phyloP scores from a whole-genome alignment of 2,113 vertebrate species.

The Corythoichthys haematopterus region DNA sequence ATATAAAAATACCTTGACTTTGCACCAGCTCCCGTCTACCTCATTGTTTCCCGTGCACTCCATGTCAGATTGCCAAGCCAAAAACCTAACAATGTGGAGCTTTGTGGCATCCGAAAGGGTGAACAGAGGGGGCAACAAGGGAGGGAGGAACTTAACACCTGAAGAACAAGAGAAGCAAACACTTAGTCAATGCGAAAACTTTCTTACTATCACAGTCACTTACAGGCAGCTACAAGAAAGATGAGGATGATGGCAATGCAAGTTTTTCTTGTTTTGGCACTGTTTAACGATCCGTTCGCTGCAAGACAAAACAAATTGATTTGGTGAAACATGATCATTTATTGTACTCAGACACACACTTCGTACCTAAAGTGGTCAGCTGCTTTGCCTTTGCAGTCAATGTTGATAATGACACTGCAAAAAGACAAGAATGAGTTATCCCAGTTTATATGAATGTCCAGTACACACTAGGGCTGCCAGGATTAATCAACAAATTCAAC shows the following conservation, averaged over 20 bases:
- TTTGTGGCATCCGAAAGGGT: slow-evolving; percentile 23
- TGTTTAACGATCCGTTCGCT: slow-evolving; percentile 24
- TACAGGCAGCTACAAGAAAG: slow-evolving; percentile 39
- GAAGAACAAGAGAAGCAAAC: slow-evolving; percentile 2
- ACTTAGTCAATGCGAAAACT: not conserved
- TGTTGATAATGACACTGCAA: slow-evolving; percentile 18
- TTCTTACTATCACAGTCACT: slow-evolving; percentile 20
- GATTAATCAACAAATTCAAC: too few species aligned
- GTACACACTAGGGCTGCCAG: too few species aligned
- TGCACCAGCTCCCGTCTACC: too few species aligned
- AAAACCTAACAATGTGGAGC: not conserved
- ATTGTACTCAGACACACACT: not conserved
- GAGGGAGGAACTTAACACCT: slow-evolving; percentile 56
- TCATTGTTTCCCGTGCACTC: too few species aligned
- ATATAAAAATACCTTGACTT: too few species aligned
- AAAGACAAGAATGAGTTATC: not conserved
- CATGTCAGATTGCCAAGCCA: too few species aligned
- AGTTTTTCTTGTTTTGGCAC: slow-evolving; percentile 38
- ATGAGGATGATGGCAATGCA: slow-evolving; percentile 40
- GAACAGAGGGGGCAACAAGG: slow-evolving; percentile 25
- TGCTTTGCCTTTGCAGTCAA: slow-evolving; percentile 13
- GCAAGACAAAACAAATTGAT: slow-evolving; percentile 1
- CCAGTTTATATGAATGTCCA: too few species aligned
- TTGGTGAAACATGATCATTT: too few species aligned
- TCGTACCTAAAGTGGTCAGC: slow-evolving; percentile 28